Conservation (phyloP, 2,797 vertebrate genomes). For the Florisuga fusca region DNA sequence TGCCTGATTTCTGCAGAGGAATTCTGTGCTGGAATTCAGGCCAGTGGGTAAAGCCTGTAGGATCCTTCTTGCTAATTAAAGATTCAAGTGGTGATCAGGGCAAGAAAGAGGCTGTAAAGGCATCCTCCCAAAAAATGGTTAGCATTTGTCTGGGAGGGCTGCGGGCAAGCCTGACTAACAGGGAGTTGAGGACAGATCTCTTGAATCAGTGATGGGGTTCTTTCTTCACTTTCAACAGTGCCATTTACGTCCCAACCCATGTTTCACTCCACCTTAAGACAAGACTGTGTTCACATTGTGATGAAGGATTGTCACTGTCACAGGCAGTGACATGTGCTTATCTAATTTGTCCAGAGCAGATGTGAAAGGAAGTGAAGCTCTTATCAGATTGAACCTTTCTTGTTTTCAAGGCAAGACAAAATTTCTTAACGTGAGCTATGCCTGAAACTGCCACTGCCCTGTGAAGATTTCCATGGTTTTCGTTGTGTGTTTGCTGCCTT, state of each 20-base stretch:
- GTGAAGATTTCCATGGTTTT: neutral
- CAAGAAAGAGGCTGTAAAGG: neutral
- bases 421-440: neutral
- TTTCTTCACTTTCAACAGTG: neutral
- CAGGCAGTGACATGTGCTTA: fast-evolving
- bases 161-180: neutral
- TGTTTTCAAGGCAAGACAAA: neutral
- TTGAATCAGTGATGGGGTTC: neutral
- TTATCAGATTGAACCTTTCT: neutral
- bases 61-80: neutral
- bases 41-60: neutral
- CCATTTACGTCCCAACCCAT: neutral
- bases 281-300: neutral
- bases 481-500: neutral
- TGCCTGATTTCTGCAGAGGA: neutral
- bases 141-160: neutral
- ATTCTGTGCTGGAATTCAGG: neutral
- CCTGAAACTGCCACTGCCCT: neutral
- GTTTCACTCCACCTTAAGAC: neutral
- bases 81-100: neutral
- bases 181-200: neutral
- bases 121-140: neutral
- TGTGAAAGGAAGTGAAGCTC: neutral
- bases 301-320: neutral
- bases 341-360: neutral